These are phyloP conservation scores for Semnornis frantzii DNA, from an alignment of 2,113 vertebrate species.

Conservation along the genomic window DNA sequence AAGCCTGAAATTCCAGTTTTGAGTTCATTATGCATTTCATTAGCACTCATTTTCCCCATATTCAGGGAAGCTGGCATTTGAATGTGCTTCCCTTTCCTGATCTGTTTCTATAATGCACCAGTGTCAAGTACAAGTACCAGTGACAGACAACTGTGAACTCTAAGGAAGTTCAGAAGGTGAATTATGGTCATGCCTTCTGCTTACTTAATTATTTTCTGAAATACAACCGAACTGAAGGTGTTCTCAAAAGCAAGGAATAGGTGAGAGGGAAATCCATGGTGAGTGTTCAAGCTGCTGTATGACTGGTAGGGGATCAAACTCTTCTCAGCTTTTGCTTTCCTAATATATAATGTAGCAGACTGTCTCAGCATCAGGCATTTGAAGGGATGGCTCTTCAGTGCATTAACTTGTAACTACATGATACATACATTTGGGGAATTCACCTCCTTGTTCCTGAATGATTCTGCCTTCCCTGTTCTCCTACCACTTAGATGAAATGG, in stretches of 20 bases:
- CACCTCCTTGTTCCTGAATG: neutral
- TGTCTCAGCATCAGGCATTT: neutral
- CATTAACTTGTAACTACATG: neutral
- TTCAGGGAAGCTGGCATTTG: neutral
- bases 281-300: neutral
- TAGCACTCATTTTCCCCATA: neutral
- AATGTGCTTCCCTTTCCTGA: neutral
- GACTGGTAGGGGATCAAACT: neutral
- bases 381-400: neutral
- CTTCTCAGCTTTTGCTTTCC: neutral
- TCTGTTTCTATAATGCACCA: neutral
- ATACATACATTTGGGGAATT: neutral
- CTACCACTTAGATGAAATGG: fast-evolving
- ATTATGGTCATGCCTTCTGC: neutral
- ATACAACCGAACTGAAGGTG: neutral
- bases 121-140: neutral
- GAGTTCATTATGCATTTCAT: neutral
- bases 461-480: neutral
- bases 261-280: neutral
- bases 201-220: conserved; percentile 50
- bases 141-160: conserved; percentile 3
- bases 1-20: neutral
- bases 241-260: neutral
- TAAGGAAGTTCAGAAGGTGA: conserved; percentile 41
- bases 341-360: neutral